Conservation (phyloP, 2,888 invertebrate species). For the Mechanitis mazaeus region DNA sequence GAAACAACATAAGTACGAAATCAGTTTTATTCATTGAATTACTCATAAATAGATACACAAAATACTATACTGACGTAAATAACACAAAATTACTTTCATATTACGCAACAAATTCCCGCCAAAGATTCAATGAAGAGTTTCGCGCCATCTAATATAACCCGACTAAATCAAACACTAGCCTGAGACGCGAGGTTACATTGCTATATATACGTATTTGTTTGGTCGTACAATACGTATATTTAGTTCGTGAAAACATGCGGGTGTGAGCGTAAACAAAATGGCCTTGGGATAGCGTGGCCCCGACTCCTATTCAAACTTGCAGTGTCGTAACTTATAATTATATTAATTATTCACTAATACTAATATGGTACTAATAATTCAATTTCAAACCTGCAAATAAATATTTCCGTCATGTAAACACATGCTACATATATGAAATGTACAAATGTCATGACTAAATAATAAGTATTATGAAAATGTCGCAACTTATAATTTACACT, state of each 20-base stretch:
- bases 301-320: conserved; percentile 48
- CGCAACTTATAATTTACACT: no score
- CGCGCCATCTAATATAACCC: conserved; percentile 56
- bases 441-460: no score
- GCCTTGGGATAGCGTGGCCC: conserved; percentile 57
- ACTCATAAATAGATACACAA: conserved; percentile 9
- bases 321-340: conserved; percentile 42
- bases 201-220: conserved; percentile 31
- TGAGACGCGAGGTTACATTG: conserved; percentile 34
- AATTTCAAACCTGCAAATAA: neutral
- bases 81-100: conserved; percentile 50
- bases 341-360: conserved; percentile 54
- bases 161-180: conserved; percentile 43
- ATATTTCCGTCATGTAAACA: no score
- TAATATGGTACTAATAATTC: conserved; percentile 6
- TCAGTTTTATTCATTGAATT: neutral
- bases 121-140: conserved; percentile 68
- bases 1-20: neutral
- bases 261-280: conserved; percentile 66
- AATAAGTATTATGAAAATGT: no score
- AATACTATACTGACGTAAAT: conserved; percentile 21
- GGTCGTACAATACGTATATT: conserved; percentile 45
- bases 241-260: conserved; percentile 58
- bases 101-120: conserved; percentile 67
- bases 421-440: no score